Percentiles rank a stretch among this genome's conserved stretches.
Conservation (phyloP, 2,888 invertebrate genomes). For the Tiphia femorata region DNA sequence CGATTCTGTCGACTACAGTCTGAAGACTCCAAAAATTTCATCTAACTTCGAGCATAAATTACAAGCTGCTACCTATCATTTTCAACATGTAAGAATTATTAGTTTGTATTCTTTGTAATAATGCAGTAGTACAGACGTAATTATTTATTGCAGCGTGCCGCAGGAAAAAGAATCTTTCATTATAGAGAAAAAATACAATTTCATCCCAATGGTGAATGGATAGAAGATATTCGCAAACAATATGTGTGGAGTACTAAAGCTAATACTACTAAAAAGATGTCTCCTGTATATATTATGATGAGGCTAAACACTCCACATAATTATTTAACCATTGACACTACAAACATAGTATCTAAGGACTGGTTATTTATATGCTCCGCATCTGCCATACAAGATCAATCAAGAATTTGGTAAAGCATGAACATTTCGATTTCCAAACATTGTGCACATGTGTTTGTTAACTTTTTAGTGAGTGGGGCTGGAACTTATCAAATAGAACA, state of each 20-base stretch:
- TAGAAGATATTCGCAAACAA: conserved; percentile 68
- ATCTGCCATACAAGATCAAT: conserved; percentile 70
- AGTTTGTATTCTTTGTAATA: conserved; percentile 28
- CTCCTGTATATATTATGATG: conserved; percentile 75
- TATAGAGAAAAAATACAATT: conserved; percentile 65
- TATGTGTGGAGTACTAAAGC: conserved; percentile 70
- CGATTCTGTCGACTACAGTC: conserved; percentile 78
- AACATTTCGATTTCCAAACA: background rate
- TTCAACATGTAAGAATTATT: conserved; percentile 44
- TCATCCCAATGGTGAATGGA: conserved; percentile 70
- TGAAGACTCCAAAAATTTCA: conserved; percentile 67
- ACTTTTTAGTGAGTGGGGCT: conserved; percentile 70
- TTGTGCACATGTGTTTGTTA: conserved; percentile 30
- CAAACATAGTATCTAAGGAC: conserved; percentile 78
- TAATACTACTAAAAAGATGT: conserved; percentile 72
- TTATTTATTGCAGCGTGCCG: conserved; percentile 57
- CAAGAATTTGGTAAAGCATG: conserved; percentile 74
- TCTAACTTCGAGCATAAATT: conserved; percentile 62
- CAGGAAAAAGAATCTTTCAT: conserved; percentile 62
- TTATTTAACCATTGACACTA: conserved; percentile 75
- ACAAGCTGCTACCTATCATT: conserved; percentile 71
- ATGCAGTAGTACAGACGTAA: conserved; percentile 12
- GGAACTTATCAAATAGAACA: conserved; percentile 73
- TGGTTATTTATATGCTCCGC: conserved; percentile 86
- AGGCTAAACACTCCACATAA: conserved; percentile 73